phyloP scores from a whole-genome alignment of 1,140 invertebrate genomes.

The Proctacanthus coquilletti region DNA sequence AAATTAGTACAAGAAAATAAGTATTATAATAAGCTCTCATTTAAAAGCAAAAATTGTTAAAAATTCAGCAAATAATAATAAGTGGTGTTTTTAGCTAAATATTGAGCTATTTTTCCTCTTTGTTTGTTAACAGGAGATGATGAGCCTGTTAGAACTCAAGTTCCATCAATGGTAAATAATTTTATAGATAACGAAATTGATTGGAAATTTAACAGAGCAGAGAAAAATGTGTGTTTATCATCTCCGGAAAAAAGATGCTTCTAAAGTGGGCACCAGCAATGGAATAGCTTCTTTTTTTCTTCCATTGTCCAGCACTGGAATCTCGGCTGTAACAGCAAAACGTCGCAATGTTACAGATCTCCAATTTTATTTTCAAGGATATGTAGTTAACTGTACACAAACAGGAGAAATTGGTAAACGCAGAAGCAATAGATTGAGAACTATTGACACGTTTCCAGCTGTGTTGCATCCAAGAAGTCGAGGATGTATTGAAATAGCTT shows the following conservation, averaged over 20 bases:
- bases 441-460: constrained; percentile 44
- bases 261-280: constrained; percentile 77
- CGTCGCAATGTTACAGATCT: constrained; percentile 72
- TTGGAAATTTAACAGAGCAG: constrained; percentile 76
- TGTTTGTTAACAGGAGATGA: constrained; percentile 38
- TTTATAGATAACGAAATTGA: constrained; percentile 69
- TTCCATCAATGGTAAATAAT: constrained; percentile 72
- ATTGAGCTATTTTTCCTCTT: too few species aligned
- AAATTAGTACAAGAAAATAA: too few species aligned
- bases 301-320: constrained; percentile 66
- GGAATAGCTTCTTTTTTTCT: constrained; percentile 72
- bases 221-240: constrained; percentile 63
- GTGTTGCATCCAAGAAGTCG: constrained; percentile 65
- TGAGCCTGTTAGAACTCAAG: constrained; percentile 67
- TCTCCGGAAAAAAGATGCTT: constrained; percentile 57
- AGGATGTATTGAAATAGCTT: constrained; percentile 55
- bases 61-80: too few species aligned
- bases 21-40: too few species aligned
- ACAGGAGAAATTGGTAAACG: constrained; percentile 70
- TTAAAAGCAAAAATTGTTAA: too few species aligned
- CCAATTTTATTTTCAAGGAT: constrained; percentile 73
- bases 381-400: constrained; percentile 62
- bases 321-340: constrained; percentile 69
- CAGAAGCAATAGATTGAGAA: constrained; percentile 41
- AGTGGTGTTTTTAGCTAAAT: too few species aligned